Conservation (phyloP, 2,113 vertebrate genomes). For the Chamaetylas fuelleborni region DNA sequence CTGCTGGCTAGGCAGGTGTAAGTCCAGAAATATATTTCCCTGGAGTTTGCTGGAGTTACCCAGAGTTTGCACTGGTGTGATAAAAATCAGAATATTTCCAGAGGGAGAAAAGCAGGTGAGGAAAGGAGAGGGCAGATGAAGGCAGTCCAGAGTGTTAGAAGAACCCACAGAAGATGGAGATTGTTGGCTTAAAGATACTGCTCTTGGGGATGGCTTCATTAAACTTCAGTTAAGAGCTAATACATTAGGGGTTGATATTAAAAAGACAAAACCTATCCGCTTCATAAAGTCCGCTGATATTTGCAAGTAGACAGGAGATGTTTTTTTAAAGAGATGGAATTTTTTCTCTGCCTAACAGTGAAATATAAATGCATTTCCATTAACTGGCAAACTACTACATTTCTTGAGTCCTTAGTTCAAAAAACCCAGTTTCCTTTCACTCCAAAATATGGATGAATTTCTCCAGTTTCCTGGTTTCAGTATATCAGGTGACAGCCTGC, state of each 20-base stretch:
- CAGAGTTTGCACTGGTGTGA: background rate
- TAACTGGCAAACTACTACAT: background rate
- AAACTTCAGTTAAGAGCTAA: background rate
- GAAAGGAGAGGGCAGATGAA: background rate
- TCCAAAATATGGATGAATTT: background rate
- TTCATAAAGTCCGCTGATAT: background rate
- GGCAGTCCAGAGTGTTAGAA: background rate
- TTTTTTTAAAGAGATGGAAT: background rate
- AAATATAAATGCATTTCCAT: background rate
- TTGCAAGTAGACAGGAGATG: background rate
- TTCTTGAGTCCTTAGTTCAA: background rate
- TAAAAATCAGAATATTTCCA: background rate
- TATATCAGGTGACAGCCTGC: background rate
- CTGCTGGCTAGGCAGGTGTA: background rate
- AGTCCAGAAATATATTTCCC: constrained; percentile 10
- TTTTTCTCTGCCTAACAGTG: background rate
- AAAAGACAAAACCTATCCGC: background rate
- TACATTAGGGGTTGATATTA: background rate
- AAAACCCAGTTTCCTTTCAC: background rate
- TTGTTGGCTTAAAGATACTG: background rate
- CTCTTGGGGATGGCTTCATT: constrained; percentile 17
- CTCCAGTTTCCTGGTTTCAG: background rate
- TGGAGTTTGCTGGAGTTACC: background rate
- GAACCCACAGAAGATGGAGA: background rate
- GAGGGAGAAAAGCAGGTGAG: background rate